Percentiles rank a stretch among this genome's conserved stretches.
phyloP scores from a whole-genome alignment of 2,113 vertebrate genomes.

The Lontra canadensis region DNA sequence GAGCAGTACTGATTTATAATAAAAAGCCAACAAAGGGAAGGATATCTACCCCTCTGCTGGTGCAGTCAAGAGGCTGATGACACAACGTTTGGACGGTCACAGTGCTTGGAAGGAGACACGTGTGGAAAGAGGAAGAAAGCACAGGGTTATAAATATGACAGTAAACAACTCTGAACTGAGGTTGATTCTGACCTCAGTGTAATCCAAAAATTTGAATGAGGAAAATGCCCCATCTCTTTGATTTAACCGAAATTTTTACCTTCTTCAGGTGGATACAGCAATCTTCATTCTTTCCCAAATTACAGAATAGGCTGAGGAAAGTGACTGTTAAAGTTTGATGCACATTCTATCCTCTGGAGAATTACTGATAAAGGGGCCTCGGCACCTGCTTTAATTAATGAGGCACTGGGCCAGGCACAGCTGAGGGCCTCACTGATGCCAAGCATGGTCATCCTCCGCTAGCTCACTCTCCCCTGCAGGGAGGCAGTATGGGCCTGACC shows the following conservation, averaged over 20 bases:
- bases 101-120: conserved; percentile 57
- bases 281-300: neutral
- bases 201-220: neutral
- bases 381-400: neutral
- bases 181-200: neutral
- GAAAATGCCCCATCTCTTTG: neutral
- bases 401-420: neutral
- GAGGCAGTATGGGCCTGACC: too few species aligned
- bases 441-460: too few species aligned
- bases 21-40: conserved; percentile 37
- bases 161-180: neutral
- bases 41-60: conserved; percentile 72
- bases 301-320: neutral
- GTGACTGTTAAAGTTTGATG: neutral
- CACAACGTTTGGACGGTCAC: conserved; percentile 67
- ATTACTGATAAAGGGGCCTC: fast-evolving
- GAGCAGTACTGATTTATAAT: neutral
- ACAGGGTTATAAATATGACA: conserved; percentile 54
- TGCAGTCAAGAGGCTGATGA: conserved; percentile 67
- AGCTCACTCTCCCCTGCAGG: neutral
- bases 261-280: neutral
- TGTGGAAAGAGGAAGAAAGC: conserved; percentile 64
- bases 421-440: neutral
- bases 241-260: neutral
- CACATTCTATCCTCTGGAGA: neutral